Base-by-base conservation (phyloP, 2,113 vertebrate species). In the Nettapus auritus region DNA sequence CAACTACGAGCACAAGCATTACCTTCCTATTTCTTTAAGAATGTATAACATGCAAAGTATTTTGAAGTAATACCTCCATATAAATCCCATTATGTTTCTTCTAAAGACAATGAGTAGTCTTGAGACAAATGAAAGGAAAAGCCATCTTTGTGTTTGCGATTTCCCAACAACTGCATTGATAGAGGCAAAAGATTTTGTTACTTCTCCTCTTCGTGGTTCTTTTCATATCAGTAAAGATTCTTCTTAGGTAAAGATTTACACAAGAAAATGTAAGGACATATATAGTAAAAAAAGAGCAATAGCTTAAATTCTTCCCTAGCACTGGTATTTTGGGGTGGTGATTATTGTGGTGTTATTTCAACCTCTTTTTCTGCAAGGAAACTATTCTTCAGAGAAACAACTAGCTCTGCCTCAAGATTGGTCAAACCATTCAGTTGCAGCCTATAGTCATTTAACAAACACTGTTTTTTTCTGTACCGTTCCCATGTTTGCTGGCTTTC, bases 401-500 rank as follows among this genome's bases (percentile, higher is more conserved):
- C 29, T 48, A 36, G 40, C 59, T 82, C 62, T 93, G 20, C 42
- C 53, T 69, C 53, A 50, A 57, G 66, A 73, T 21, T 46, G 64
- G 69, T 29, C 86, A 36, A 87, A 84, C 40, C 25, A 78, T 55
- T 82, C 28, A 82, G 11, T 82, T 86, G 48, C 66, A 89, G 25
- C 36, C 57, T 71, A 63, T 9, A 56, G 74, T 17, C 69, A 76
- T 57, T 63, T 26, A 75, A 40, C 17, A 90, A 93, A 86, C 66
- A 12, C 28, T 56, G 18, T 4, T 29, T 88, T 88, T 89, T 90
- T 62, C 53, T 90, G 26, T 85, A 9, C 62, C 23, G 6, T 88
- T 95, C 62, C 77, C 53, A 66, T 86, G 74, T 90, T 96, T 77
- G 19, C 50, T 87, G 67, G 63, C 74, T 94, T 96, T 89, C 88